Base-by-base conservation (phyloP, 1,140 invertebrate species). In the Heliconius congener region DNA sequence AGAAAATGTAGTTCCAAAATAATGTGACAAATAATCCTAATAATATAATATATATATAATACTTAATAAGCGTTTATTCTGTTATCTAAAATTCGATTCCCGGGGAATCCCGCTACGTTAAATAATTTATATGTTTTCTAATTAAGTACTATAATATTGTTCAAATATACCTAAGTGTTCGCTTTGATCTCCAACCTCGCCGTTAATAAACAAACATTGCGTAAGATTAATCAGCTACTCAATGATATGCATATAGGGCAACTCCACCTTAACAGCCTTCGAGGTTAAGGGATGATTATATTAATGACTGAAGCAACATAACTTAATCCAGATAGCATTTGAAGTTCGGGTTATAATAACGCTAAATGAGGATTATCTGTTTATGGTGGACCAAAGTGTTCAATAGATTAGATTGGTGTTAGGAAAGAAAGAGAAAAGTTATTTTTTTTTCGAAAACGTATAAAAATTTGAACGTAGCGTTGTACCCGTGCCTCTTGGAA, bases 161-260 rank as follows among this genome's bases (percentile, higher is more conserved):
- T 66, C 1, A 11, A 30, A 8, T 66, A 66, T 66, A 27, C 11
- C 8, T n/a, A 4, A 30, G 60, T 27, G n/a, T 66, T 66, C 16
- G 13, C 60, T 66, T 66, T 66, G 23, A 66, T 66, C 55, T 57
- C 60, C n/a, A 5, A 30, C 27, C 27, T 66, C 60, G 60, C 27
- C 27, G 27, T 66, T 66, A 74, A 52, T 76, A 76, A 70, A 55
- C 23, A 46, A 76, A 76, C 57, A 70, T 30, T 42, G 46, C 37
- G 39, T 76, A 46, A 76, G 74, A 76, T 76, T 76, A 76, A 76
- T 76, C 57, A 70, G 39, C 3, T 34, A 76, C 18, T n/a, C 71
- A 76, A 42, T 71, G 60, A 50, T 76, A 76, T 76, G 74, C 60
- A 74, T 50, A 71, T 46, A 71, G 27, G 23, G 66, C 39, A 37